These are phyloP conservation scores for Puma concolor DNA, from an alignment of 2,113 vertebrate genomes.

Conservation along the genomic window DNA sequence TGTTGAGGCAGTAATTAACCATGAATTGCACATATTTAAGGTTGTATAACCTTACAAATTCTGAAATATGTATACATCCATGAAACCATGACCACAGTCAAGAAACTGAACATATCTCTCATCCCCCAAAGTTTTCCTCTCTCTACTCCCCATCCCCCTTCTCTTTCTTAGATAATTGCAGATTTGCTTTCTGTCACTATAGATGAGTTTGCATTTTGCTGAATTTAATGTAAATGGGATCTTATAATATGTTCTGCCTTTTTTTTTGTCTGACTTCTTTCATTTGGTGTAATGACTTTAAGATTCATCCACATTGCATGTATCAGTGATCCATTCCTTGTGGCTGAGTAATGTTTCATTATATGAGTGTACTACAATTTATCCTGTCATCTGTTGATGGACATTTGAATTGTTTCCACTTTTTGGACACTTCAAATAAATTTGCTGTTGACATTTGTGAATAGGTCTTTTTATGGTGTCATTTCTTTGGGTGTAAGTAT, in stretches of 20 bases:
- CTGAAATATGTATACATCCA: neutral
- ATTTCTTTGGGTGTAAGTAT: neutral
- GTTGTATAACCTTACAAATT: neutral
- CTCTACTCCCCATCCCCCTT: neutral
- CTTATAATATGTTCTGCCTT: neutral
- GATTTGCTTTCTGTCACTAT: neutral
- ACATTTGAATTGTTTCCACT: neutral
- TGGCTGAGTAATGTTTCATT: neutral
- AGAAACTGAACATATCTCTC: neutral
- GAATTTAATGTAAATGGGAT: neutral
- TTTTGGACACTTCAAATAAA: neutral
- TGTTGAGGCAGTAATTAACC: neutral
- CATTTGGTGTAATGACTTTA: neutral
- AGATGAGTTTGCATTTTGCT: neutral
- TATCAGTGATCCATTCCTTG: neutral
- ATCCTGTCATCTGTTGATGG: neutral
- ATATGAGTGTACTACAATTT: neutral
- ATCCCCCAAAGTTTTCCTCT: neutral
- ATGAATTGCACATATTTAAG: neutral
- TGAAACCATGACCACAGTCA: neutral
- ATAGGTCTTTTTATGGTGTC: neutral
- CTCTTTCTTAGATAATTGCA: neutral
- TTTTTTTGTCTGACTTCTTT: slow-evolving; percentile 12
- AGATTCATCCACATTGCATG: neutral
- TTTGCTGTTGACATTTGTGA: neutral